These are phyloP conservation scores for Zygaena filipendulae DNA, from an alignment of 2,888 invertebrate genomes.

Conservation along the genomic window DNA sequence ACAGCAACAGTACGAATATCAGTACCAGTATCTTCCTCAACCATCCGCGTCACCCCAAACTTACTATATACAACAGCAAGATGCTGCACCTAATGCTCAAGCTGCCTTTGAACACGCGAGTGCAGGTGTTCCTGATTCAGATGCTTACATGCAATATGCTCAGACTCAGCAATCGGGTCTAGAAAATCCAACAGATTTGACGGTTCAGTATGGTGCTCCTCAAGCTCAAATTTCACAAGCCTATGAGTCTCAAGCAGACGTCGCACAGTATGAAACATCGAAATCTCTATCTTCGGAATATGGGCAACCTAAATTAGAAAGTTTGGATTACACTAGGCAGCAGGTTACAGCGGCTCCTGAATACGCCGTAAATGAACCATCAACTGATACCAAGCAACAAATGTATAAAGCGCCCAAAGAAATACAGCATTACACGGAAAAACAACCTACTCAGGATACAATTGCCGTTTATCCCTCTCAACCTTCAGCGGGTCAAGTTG, in stretches of 20 bases:
- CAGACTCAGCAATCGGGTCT: conserved; percentile 19
- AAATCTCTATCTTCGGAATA: conserved; percentile 20
- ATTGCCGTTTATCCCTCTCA: conserved; percentile 28
- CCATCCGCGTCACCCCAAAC: conserved; percentile 27
- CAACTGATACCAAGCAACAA: conserved; percentile 15
- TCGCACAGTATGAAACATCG: conserved; percentile 9
- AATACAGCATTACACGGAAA: conserved; percentile 26
- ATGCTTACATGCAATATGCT: conserved; percentile 26
- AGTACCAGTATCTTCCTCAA: conserved; percentile 40
- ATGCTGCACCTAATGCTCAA: conserved; percentile 25
- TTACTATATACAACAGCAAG: conserved; percentile 38
- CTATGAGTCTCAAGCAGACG: conserved; percentile 10
- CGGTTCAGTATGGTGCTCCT: conserved; percentile 20
- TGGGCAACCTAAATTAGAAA: conserved; percentile 19
- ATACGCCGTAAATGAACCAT: conserved; percentile 2
- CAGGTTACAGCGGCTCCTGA: conserved; percentile 9
- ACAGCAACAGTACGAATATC: conserved; percentile 42
- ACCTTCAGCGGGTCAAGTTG: conserved; percentile 22
- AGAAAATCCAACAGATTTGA: background rate
- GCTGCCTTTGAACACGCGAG: conserved; percentile 17
- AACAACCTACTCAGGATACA: conserved; percentile 28
- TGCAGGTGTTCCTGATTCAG: conserved; percentile 14
- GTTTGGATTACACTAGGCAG: conserved; percentile 1
- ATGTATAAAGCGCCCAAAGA: conserved; percentile 15
- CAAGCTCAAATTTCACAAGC: conserved; percentile 14